Base-by-base conservation (phyloP, 2,113 vertebrate species). In the Nyctibius bracteatus region DNA sequence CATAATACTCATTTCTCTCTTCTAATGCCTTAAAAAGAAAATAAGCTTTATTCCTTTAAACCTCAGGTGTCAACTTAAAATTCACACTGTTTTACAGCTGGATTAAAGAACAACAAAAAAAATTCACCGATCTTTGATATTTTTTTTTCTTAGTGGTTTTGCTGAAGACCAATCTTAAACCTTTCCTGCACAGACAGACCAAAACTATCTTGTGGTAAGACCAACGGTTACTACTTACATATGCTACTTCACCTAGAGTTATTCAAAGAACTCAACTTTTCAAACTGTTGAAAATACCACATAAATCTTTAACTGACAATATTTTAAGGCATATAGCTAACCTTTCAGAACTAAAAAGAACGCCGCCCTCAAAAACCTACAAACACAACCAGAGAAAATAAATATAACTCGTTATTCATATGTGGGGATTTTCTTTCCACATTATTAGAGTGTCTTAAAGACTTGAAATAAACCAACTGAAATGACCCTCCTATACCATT, bases 151-250 rank as follows among this genome's bases (percentile, higher is more conserved):
- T 35, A 39, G 81, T 92, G 79, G 97, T 96, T 98, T 97, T 75
- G 61, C 81, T 97, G 94, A 97, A 81, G 91, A 96, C 90, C 96
- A 96, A 85, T 91, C 91, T 98, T 95, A 94, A 94, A 92, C 80
- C 96, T 93, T 98, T 98, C 98, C 96, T 98, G 97, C 97, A 98
- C 84, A 98, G 97, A 97, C 96, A 98, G 97, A 98, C 97, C 98
- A 98, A 98, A 98, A 98, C 98, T 96, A 78, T 94, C 95, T 95
- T 98, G 98, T 98, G 98, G 98, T 98, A 80, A 98, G 75, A 86
- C 82, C 96, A 98, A 98, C 97, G 95, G 98, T 97, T 97, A 95
- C 86, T 96, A 86, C 96, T 95, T 92, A 96, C 59, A 90, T 95
- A 83, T 74, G 85, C 86, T 39, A 94, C 59, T 96, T 97, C 93